phyloP scores from a whole-genome alignment of 2,797 vertebrate genomes.

The Coluber constrictor region DNA sequence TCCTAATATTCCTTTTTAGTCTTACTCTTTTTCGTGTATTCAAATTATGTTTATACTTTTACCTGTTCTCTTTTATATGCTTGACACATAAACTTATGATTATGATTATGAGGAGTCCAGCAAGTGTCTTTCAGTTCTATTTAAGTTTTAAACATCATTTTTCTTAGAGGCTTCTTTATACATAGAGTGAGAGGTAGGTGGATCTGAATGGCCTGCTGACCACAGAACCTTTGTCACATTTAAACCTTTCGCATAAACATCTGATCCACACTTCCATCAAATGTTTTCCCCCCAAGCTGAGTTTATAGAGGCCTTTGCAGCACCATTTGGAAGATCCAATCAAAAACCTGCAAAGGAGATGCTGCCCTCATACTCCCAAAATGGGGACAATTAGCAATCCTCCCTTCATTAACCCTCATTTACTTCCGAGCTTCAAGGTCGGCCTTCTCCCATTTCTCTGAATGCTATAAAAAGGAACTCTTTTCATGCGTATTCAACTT shows the following conservation, averaged over 20 bases:
- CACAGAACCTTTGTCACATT: background rate
- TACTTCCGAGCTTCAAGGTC: background rate
- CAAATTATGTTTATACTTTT: too few species aligned
- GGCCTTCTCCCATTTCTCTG: conserved; percentile 11
- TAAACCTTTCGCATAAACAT: too few species aligned
- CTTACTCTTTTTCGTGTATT: too few species aligned
- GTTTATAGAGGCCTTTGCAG: background rate
- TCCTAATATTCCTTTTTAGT: too few species aligned
- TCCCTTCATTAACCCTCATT: background rate
- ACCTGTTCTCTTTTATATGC: too few species aligned
- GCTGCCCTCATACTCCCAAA: background rate
- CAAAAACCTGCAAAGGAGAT: background rate
- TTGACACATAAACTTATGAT: too few species aligned
- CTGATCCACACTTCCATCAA: background rate
- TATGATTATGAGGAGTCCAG: background rate
- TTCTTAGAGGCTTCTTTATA: background rate
- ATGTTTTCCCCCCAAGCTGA: background rate
- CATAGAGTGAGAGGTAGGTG: background rate
- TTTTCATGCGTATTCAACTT: conserved; percentile 34
- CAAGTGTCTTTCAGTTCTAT: background rate
- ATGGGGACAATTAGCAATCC: background rate
- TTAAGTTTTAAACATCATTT: background rate
- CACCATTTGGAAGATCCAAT: background rate
- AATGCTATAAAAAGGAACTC: conserved; percentile 12
- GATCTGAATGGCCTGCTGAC: background rate